Percentiles rank a stretch among this genome's conserved stretches.
These are phyloP conservation scores for Dexiosoma caninum DNA, from an alignment of 2,888 invertebrate species.

Conservation along the genomic window DNA sequence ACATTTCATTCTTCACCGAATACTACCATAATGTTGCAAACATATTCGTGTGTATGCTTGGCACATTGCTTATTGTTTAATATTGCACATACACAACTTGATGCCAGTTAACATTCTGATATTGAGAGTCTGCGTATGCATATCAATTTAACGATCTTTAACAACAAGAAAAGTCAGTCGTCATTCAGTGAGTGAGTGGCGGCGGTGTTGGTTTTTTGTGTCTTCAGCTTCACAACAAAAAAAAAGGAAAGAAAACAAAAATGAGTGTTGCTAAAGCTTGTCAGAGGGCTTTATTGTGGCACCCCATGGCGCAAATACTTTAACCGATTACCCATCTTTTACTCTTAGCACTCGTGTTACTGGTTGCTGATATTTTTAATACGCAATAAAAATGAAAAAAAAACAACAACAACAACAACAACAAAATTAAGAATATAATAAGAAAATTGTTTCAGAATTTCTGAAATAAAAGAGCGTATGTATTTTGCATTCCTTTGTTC, in stretches of 20 bases:
- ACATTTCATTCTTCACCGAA: conserved; percentile 23
- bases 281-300: conserved; percentile 64
- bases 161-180: conserved; percentile 57
- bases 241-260: no score
- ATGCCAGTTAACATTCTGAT: conserved; percentile 52
- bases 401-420: no score
- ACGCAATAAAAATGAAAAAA: conserved; percentile 55
- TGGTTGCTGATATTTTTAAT: conserved; percentile 60
- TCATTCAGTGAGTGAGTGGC: conserved; percentile 59
- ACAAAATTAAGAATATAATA: conserved; percentile 3
- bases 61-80: not conserved
- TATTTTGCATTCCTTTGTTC: conserved; percentile 61
- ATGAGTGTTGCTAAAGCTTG: conserved; percentile 61
- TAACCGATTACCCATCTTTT: conserved; percentile 66
- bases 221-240: conserved; percentile 23
- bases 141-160: conserved; percentile 63
- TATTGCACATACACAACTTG: not conserved
- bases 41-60: not conserved
- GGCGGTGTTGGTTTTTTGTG: conserved; percentile 56
- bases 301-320: conserved; percentile 69
- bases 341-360: conserved; percentile 58
- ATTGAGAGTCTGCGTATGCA: conserved; percentile 60
- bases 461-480: conserved; percentile 45
- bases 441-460: conserved; percentile 40
- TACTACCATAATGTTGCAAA: not conserved